These are phyloP conservation scores for Spisula subtruncata DNA, from an alignment of 2,888 invertebrate genomes.

Conservation along the genomic window DNA sequence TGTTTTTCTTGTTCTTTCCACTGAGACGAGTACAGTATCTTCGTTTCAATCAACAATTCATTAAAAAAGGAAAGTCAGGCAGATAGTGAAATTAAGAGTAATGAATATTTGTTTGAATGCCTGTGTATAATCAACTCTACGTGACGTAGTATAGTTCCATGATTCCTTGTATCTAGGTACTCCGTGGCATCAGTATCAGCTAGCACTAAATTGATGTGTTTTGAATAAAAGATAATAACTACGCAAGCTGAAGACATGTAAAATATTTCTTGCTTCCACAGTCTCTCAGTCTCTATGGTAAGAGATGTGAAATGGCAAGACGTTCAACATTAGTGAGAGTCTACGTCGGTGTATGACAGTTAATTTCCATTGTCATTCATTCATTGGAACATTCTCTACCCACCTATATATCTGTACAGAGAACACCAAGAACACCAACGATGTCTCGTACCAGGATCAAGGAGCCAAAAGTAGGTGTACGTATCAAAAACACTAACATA, in stretches of 20 bases:
- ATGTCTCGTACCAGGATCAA: not conserved
- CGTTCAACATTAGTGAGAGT: not conserved
- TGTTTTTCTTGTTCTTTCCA: not conserved
- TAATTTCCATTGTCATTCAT: slow-evolving; percentile 16
- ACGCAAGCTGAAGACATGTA: not conserved
- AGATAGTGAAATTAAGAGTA: slow-evolving; percentile 6
- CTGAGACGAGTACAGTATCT: not conserved
- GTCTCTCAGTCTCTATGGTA: not conserved
- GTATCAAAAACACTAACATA: not conserved
- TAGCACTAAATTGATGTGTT: not conserved
- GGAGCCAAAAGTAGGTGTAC: not conserved
- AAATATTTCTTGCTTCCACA: not conserved
- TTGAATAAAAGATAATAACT: not conserved
- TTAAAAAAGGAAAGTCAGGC: not conserved
- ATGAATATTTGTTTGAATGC: not conserved
- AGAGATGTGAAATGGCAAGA: not conserved
- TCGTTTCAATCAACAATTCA: slow-evolving; percentile 8
- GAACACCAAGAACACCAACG: slow-evolving; percentile 31
- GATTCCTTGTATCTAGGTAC: not conserved
- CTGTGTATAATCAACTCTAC: not conserved
- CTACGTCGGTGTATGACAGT: not conserved
- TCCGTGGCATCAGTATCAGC: not conserved
- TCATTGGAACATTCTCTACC: not conserved
- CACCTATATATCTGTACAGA: slow-evolving; percentile 9
- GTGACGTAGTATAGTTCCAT: not conserved